Evolutionary conservation across 1,140 invertebrate species (phyloP).

Genomic region (Leptopilina boulardi): DNA sequence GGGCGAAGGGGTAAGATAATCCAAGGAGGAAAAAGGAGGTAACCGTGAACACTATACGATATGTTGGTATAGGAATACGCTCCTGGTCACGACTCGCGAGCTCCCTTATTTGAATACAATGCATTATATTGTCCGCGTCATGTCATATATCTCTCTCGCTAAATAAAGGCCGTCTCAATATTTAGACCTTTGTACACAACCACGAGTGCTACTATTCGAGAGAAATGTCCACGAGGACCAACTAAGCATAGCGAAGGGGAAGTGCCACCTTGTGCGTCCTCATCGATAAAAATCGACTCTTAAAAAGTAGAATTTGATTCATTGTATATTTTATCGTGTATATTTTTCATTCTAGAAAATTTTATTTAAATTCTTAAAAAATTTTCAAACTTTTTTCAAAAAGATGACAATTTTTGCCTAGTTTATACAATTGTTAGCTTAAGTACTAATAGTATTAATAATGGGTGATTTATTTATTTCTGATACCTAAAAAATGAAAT

Average conservation of each 20-base stretch:
- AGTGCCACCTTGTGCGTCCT: conserved; percentile 51
- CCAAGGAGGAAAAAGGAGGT: conserved; percentile 43
- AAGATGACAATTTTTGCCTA: too few relatives aligned
- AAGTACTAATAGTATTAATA: too few relatives aligned
- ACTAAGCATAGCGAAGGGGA: conserved; percentile 36
- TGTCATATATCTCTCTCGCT: conserved; percentile 75
- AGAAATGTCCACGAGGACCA: conserved; percentile 41
- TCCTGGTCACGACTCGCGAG: conserved; percentile 74
- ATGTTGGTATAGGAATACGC: conserved; percentile 54
- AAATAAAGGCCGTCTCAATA: conserved; percentile 77
- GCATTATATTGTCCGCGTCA: conserved; percentile 77
- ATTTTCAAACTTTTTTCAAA: too few relatives aligned
- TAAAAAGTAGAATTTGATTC: neutral
- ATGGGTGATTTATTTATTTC: too few relatives aligned
- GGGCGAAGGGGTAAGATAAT: neutral
- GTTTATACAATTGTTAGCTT: too few relatives aligned
- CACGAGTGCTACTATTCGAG: conserved; percentile 51
- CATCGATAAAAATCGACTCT: conserved; percentile 46
- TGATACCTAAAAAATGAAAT: too few relatives aligned
- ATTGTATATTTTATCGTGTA: too few relatives aligned
- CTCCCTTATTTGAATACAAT: conserved; percentile 77
- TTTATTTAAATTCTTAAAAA: too few relatives aligned
- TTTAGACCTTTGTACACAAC: conserved; percentile 70
- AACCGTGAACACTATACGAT: conserved; percentile 50
- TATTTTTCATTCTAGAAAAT: too few relatives aligned